Evolutionary conservation across 2,113 vertebrate species (phyloP).

Genomic region (Cavia porcellus): DNA sequence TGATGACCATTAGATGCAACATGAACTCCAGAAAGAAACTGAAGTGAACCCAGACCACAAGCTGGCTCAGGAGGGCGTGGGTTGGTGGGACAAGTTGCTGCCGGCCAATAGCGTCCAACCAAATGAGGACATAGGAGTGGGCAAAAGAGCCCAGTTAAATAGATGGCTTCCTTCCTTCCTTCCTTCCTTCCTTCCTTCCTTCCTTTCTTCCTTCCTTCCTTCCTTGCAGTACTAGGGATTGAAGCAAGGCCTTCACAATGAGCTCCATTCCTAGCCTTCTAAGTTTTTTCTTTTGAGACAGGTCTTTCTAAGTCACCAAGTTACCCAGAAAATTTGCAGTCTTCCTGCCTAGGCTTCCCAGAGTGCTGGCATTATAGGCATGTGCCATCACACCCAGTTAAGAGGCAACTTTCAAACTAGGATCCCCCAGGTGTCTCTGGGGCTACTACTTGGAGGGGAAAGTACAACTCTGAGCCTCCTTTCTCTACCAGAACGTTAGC

Average conservation of each 20-base stretch:
- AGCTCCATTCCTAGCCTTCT: not conserved
- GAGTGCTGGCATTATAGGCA: not conserved
- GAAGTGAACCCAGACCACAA: not conserved
- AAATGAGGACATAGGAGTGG: not conserved
- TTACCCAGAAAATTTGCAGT: not conserved
- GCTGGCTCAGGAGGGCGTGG: not conserved
- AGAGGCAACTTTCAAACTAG: not conserved
- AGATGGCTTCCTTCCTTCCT: not conserved
- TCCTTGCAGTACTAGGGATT: not conserved
- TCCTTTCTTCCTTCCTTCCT: not conserved
- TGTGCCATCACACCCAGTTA: not conserved
- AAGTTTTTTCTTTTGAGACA: not conserved
- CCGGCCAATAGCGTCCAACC: not conserved
- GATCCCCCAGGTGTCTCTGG: too few relatives aligned
- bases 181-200: not conserved
- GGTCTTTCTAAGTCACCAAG: not conserved
- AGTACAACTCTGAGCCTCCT: fast-evolving
- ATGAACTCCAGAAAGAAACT: not conserved
- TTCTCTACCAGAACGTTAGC: not conserved
- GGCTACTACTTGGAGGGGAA: not conserved
- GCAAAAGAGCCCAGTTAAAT: not conserved
- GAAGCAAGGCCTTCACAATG: not conserved
- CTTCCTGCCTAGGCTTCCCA: not conserved
- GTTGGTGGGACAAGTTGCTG: fast-evolving
- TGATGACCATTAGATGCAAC: not conserved